phyloP scores from a whole-genome alignment of 1,140 invertebrate species.

The Eriosoma lanigerum region DNA sequence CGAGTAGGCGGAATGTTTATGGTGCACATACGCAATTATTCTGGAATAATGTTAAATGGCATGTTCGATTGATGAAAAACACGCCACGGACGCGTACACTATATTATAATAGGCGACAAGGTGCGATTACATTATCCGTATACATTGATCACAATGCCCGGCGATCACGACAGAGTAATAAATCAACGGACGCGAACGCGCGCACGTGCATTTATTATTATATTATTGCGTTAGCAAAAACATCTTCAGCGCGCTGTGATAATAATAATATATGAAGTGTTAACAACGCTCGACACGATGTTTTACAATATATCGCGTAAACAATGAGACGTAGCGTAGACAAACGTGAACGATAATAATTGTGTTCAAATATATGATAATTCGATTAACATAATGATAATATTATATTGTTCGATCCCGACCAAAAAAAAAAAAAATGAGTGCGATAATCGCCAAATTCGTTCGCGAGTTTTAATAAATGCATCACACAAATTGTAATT shows the following conservation, averaged over 20 bases:
- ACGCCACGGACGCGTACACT: no score
- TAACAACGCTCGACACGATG: constrained; percentile 16
- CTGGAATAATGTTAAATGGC: constrained; percentile 16
- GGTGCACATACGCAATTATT: not conserved
- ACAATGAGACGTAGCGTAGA: not conserved
- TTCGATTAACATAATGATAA: no score
- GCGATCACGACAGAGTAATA: not conserved
- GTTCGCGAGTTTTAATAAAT: no score
- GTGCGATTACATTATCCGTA: constrained; percentile 13
- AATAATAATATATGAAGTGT: constrained; percentile 8
- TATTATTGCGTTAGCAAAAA: constrained; percentile 9
- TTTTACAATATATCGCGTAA: constrained; percentile 19
- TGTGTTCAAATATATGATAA: no score
- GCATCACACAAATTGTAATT: no score
- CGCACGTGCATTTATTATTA: no score
- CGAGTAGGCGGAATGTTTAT: not conserved
- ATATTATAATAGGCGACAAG: not conserved
- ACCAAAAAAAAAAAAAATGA: not conserved
- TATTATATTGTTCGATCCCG: no score
- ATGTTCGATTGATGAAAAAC: constrained; percentile 20
- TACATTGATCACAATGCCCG: not conserved
- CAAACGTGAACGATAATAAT: not conserved
- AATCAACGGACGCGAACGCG: not conserved
- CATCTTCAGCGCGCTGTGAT: not conserved
- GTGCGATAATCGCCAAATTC: no score